Evolutionary conservation across 2,888 invertebrate genomes (phyloP).

Genomic region (Hemistola chrysoprasaria): DNA sequence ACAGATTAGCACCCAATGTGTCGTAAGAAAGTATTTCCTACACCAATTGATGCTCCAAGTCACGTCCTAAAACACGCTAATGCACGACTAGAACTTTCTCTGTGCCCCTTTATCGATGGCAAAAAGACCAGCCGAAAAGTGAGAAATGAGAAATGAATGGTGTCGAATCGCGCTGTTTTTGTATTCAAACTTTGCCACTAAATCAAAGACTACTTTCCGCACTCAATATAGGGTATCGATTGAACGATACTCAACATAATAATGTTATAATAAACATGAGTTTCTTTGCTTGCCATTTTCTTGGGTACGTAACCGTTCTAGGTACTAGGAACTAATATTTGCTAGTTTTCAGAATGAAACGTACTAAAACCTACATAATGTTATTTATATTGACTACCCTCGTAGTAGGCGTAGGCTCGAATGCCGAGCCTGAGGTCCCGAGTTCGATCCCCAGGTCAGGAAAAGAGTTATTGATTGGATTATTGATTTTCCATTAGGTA

Average conservation of each 20-base stretch:
- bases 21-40: slow-evolving; percentile 36
- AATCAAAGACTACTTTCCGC: slow-evolving; percentile 57
- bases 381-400: too few relatives aligned
- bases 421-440: too few relatives aligned
- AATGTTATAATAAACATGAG: neutral
- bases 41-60: slow-evolving; percentile 41
- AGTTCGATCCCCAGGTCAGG: too few relatives aligned
- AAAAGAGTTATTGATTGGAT: too few relatives aligned
- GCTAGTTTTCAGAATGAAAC: too few relatives aligned
- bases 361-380: too few relatives aligned
- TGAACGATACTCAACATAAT: neutral
- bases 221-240: slow-evolving; percentile 19
- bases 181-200: slow-evolving; percentile 58
- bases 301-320: too few relatives aligned
- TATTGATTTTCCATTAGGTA: too few relatives aligned
- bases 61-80: slow-evolving; percentile 54
- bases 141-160: slow-evolving; percentile 59
- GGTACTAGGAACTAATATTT: too few relatives aligned
- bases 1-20: slow-evolving; percentile 23
- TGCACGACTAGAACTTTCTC: slow-evolving; percentile 53
- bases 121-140: slow-evolving; percentile 47
- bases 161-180: slow-evolving; percentile 53
- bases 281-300: too few relatives aligned
- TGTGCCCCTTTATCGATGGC: slow-evolving; percentile 49
- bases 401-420: too few relatives aligned